Evolutionary conservation across 2,888 invertebrate species (phyloP), one percentile per base, ranked within the genome.

Genomic region (Cephalotes varians): DNA sequence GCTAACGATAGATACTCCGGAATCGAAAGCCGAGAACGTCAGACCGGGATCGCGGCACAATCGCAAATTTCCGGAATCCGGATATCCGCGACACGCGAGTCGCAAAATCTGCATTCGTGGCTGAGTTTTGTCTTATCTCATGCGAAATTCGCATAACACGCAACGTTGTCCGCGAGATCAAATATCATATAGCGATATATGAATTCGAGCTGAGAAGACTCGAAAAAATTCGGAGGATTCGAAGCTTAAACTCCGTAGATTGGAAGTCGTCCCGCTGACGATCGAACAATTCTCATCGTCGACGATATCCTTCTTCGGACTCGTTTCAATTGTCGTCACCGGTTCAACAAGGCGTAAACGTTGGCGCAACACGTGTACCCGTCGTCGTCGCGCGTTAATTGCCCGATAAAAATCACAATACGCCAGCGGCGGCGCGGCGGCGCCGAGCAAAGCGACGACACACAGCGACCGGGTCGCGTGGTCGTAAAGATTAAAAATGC

Each of bases 381-480:
- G 72, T 77, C 72, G 77, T 77, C 76, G 69, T 49, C 72, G 93
- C 92, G 93, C 93, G 94, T 94, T 94, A 94, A 94, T 94, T 94
- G 94, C 92, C 92, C 93, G 94, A 94, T 94, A 94, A 94, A 94
- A 94, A 94, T 94, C 94, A 92, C 93, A 91, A 93, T 94, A 94
- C 93, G 94, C 93, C 93, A 94, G 88, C 85, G 87, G 77, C 58
- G 71, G 74, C 54, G 71, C 47, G 51, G 34, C 62, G 69, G 44
- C 56, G 71, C 54, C 69, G 64, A n/a, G 64, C 56, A 37, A 47
- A 74, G 54, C 58, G 37, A 60, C 79, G 40, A 51, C 69, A 64
- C 25, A 49, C 60, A 34, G 40, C 54, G 34, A 34, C 58, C 44
- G 51, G 84, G 80, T 90, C 87, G 90, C 90, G 91, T 90, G 90